phyloP scores from a whole-genome alignment of 1,140 invertebrate species.

The Brachionus rubens region DNA sequence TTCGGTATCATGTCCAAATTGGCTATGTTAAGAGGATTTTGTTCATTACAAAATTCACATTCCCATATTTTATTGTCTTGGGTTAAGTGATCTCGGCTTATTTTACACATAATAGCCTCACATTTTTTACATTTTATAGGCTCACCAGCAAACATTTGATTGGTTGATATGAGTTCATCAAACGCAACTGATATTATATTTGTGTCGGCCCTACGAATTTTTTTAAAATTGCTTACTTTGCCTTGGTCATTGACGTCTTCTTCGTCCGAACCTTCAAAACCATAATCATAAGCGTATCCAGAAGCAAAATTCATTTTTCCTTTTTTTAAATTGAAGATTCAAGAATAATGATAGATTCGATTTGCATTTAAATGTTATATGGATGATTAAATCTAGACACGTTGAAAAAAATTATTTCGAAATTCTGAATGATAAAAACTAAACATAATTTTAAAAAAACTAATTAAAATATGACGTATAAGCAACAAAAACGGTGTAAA shows the following conservation, averaged over 20 bases:
- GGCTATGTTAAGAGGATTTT: constrained; percentile 49
- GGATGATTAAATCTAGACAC: no score
- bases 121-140: constrained; percentile 23
- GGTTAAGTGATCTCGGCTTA: neutral
- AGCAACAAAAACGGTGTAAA: no score
- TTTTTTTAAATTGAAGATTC: neutral
- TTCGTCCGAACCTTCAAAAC: constrained; percentile 21
- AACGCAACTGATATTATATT: constrained; percentile 23
- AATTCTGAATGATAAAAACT: no score
- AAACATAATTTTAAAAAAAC: no score
- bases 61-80: constrained; percentile 13
- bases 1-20: constrained; percentile 52
- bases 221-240: neutral
- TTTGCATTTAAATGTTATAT: no score
- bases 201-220: constrained; percentile 1
- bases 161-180: neutral
- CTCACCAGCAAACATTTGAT: constrained; percentile 26
- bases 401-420: no score
- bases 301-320: constrained; percentile 34
- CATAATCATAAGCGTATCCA: constrained; percentile 24
- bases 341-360: no score
- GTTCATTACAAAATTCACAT: constrained; percentile 54
- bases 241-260: neutral
- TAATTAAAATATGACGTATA: no score
- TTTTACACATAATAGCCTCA: neutral